Evolutionary conservation across 2,888 invertebrate genomes (phyloP), one percentile per base, ranked within the genome.

Genomic region (Campoplex nolae): DNA sequence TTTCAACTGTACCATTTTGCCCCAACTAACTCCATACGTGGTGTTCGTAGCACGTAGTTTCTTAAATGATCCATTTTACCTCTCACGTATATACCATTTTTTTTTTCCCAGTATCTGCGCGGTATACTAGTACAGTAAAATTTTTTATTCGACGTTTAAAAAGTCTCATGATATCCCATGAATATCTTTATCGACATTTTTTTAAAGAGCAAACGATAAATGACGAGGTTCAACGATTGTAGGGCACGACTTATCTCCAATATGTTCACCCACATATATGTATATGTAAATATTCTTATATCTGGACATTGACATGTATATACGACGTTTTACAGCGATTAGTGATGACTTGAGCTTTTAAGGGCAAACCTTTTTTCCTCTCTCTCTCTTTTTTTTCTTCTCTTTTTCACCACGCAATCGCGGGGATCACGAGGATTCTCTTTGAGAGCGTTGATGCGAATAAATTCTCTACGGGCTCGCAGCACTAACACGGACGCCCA

Each of bases 201-300:
- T 51, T 67, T 28, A 51, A 83, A 80, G 79, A 77, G 76, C 83
- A 80, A 88, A 89, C 85, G 90, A 92, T 90, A 91, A 91, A 92
- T 90, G 85, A 90, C 89, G 90, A 89, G 90, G 91, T 92, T 92
- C 90, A 92, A 81, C 89, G 90, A 90, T 91, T 90, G 88, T 90
- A 88, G 83, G 80, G 83, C 77, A 80, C 38, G 67, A 86, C 76
- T 86, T 77, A 77, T 83, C 80, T 76, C 73, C 35, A 73, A 42
- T 32, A 73, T 79, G 76, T 70, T 83, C 35, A 83, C 67, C 65
- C 71, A 76, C 75, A 56, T 74, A 54, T 77, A 23, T 54, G 48
- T 54, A 2, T 42, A 28, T 71, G n/a, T 45, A 32, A 38, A 62
- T 80, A 48, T 70, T 16, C 48, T 51, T 65, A 65, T 35, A 48